Evolutionary conservation across 2,888 invertebrate genomes (phyloP).

Genomic region (Plagiodera versicolora): DNA sequence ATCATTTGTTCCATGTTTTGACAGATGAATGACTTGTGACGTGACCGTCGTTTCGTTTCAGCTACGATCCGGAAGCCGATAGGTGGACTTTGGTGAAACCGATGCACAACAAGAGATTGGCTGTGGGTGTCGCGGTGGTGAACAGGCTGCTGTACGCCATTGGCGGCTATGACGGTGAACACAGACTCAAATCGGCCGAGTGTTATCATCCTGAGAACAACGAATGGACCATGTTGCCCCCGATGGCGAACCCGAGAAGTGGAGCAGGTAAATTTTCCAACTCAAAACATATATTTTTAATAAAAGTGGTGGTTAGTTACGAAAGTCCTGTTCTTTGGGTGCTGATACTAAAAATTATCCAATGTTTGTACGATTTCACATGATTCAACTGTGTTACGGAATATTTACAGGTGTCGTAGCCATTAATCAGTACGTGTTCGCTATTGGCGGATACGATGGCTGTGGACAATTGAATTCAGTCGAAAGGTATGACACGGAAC

Average conservation of each 20-base stretch:
- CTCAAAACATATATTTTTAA: too few species aligned
- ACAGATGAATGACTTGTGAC: not conserved
- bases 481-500: slow-evolving; percentile 86
- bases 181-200: slow-evolving; percentile 78
- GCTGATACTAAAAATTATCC: too few species aligned
- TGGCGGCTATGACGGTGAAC: slow-evolving; percentile 85
- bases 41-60: slow-evolving; percentile 46
- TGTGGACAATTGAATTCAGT: slow-evolving; percentile 78
- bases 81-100: slow-evolving; percentile 75
- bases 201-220: slow-evolving; percentile 94
- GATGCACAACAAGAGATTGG: slow-evolving; percentile 78
- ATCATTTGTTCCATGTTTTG: too few species aligned
- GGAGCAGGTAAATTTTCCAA: slow-evolving; percentile 87
- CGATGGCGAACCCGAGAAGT: slow-evolving; percentile 78
- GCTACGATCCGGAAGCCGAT: slow-evolving; percentile 86
- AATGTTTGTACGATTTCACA: not conserved
- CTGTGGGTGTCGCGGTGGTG: slow-evolving; percentile 78
- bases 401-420: slow-evolving; percentile 71
- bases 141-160: slow-evolving; percentile 73
- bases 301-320: too few species aligned
- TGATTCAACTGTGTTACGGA: not conserved
- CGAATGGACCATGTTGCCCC: slow-evolving; percentile 79
- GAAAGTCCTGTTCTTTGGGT: too few species aligned
- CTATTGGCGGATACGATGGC: slow-evolving; percentile 95
- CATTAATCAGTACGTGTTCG: slow-evolving; percentile 84